Evolutionary conservation across 2,888 invertebrate species (phyloP), one percentile per base, ranked within the genome.

Genomic region (Anoplius nigerrimus): DNA sequence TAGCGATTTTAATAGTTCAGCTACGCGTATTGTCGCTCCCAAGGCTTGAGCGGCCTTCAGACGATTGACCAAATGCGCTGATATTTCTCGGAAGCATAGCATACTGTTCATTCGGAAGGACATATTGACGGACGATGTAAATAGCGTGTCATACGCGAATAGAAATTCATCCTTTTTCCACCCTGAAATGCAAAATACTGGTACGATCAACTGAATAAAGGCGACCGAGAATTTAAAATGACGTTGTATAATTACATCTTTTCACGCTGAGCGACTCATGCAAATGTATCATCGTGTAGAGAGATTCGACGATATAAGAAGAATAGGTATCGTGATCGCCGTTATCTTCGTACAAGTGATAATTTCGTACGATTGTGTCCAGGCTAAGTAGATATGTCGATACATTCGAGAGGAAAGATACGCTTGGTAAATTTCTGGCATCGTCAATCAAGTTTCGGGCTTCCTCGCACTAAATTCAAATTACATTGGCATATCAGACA

Each of bases 11-110:
- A 88, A 62, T 20, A 83, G 72, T 43, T 84, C 84, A 0, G 84
- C 88, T 2, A 84, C 78, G 16, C 86, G 79, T n/a, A 86, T 53
- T 0, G 83, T 79, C 0, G 82, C 78, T 0, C 83, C 83, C 5
- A 85, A 69, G 8, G 76, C 71, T 69, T 88, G 88, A 0, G 85
- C 81, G 0, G 76, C 60, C 27, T 74, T 76, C 0, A 88, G 54
- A 11, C 84, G 80, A 20, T 72, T 66, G 1, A 75, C 66, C 20
- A 88, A 68, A 67, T 88, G 86, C 0, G 79, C 77, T 0, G 79
- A 62, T 16, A 86, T 82, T 55, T 86, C 88, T 4, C 84, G 82
- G 59, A 79, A 84, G 0, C 86, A 82, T n/a, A 86, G 51, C 2
- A 88, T 60, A 66, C 81, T 79, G 46, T 86, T 86, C 75, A 88